Evolutionary conservation across 1,140 invertebrate species (phyloP).

Genomic region (Caerostris darwini): DNA sequence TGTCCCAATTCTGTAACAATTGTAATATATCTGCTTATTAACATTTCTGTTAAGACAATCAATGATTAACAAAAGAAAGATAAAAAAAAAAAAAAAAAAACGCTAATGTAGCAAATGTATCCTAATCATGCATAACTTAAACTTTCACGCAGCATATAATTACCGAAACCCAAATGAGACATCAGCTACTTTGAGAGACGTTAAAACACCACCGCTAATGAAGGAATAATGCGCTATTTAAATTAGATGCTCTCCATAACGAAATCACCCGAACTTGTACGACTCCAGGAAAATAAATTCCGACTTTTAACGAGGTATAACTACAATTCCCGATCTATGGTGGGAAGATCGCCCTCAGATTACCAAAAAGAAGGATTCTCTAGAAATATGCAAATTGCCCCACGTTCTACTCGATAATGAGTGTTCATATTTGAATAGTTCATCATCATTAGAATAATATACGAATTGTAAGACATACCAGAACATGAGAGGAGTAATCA

Average conservation of each 20-base stretch:
- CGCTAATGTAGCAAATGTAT: too few relatives aligned
- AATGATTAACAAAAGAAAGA: too few relatives aligned
- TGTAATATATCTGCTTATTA: too few relatives aligned
- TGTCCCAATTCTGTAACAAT: too few relatives aligned
- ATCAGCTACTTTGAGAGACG: background rate
- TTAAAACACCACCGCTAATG: background rate
- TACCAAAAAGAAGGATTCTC: background rate
- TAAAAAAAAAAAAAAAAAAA: too few relatives aligned
- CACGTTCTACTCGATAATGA: constrained; percentile 35
- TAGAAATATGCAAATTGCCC: constrained; percentile 46
- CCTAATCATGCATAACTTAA: background rate
- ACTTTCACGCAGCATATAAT: background rate
- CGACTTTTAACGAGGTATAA: background rate
- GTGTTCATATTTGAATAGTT: constrained; percentile 62
- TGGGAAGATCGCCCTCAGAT: background rate
- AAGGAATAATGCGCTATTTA: constrained; percentile 11
- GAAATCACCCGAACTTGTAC: background rate
- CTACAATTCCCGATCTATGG: background rate
- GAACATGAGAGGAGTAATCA: constrained; percentile 59
- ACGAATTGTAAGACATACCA: constrained; percentile 24
- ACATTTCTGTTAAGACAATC: too few relatives aligned
- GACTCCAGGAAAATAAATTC: background rate
- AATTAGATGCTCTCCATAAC: background rate
- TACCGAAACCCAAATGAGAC: background rate
- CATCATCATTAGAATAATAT: constrained; percentile 66